Evolutionary conservation across 2,113 vertebrate species (phyloP).

Genomic region (Pteruthius melanotis): DNA sequence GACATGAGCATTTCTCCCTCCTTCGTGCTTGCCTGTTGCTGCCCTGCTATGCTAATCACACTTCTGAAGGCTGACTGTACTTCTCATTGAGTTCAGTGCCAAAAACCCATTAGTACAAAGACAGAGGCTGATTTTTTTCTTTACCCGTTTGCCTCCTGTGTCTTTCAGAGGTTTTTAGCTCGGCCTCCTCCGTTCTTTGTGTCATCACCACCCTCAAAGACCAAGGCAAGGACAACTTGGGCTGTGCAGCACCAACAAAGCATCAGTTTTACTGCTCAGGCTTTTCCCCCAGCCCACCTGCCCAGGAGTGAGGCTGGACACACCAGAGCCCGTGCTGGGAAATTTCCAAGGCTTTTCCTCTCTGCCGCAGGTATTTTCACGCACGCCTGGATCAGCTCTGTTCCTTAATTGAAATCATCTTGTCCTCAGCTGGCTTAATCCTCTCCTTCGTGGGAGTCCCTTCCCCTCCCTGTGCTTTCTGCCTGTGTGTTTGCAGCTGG

Average conservation of each 20-base stretch:
- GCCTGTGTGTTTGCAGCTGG: neutral
- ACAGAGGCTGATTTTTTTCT: neutral
- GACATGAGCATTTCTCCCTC: neutral
- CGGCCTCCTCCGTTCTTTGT: neutral
- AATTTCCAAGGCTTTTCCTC: neutral
- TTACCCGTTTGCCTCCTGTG: neutral
- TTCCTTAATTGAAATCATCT: neutral
- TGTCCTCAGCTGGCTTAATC: neutral
- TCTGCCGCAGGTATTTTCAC: neutral
- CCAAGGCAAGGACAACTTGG: neutral
- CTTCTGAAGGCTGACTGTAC: neutral
- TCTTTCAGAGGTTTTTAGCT: neutral
- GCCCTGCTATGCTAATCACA: neutral
- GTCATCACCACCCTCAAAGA: neutral
- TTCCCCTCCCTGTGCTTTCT: neutral
- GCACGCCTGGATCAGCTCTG: neutral
- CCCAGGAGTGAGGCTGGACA: neutral
- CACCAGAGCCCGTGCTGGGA: neutral
- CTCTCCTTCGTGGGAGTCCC: neutral
- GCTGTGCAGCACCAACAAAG: neutral
- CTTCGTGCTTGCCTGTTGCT: neutral
- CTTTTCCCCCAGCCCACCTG: fast-evolving
- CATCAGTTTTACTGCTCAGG: neutral
- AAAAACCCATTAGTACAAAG: neutral
- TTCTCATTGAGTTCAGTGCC: neutral